These are phyloP conservation scores for Trachelus troglodyta DNA, from an alignment of 2,888 invertebrate genomes.

Conservation along the genomic window DNA sequence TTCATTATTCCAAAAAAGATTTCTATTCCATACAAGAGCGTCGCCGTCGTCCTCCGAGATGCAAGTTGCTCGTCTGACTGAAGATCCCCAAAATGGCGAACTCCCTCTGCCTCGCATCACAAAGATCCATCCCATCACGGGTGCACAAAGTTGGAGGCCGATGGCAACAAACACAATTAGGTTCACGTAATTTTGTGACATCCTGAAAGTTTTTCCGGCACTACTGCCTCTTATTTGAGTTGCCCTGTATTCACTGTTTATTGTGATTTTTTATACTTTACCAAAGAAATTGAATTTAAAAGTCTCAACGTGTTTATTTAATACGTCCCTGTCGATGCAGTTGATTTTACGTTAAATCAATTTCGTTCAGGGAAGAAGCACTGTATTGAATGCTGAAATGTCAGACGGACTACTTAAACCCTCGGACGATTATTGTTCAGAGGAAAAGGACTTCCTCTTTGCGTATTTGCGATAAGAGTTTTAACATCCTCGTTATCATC, in stretches of 20 bases:
- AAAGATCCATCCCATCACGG: constrained; percentile 11
- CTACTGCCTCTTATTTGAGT: too few species aligned
- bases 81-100: background rate
- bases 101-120: constrained; percentile 9
- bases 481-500: too few species aligned
- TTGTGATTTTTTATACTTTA: too few species aligned
- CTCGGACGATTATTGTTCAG: constrained; percentile 8
- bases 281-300: too few species aligned
- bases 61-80: constrained; percentile 22
- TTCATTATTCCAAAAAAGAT: constrained; percentile 18
- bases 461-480: constrained; percentile 34
- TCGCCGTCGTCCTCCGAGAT: constrained; percentile 34
- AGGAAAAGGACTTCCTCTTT: constrained; percentile 36
- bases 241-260: too few species aligned
- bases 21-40: constrained; percentile 40
- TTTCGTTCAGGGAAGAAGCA: too few species aligned
- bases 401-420: background rate
- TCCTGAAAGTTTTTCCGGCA: too few species aligned
- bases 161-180: constrained; percentile 18
- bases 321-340: too few species aligned
- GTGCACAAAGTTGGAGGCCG: background rate
- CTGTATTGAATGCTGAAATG: too few species aligned
- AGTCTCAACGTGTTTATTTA: too few species aligned
- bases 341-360: too few species aligned
- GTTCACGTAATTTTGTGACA: background rate